Conservation (phyloP, 2,113 vertebrate genomes). For the Ondatra zibethicus region DNA sequence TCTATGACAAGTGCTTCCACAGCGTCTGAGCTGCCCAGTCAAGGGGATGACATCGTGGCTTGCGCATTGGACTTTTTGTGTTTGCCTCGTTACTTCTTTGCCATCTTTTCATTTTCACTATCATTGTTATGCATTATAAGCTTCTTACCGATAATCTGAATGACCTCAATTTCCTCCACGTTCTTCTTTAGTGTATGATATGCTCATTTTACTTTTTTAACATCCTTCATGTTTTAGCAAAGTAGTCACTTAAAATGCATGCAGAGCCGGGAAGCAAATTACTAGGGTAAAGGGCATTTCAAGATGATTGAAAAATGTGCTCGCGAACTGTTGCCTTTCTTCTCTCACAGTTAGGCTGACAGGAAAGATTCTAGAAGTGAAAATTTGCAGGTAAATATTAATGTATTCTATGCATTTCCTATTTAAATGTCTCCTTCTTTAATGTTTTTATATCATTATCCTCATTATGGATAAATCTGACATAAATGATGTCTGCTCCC, state of each 20-base stretch:
- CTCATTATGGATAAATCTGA: neutral
- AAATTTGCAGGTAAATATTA: conserved; percentile 67
- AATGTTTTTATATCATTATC: neutral
- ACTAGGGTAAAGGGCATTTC: conserved; percentile 80
- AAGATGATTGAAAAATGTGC: conserved; percentile 80
- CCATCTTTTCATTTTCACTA: conserved; percentile 70
- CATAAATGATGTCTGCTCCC: conserved; percentile 47
- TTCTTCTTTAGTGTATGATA: conserved; percentile 73
- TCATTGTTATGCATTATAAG: conserved; percentile 73
- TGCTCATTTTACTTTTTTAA: conserved; percentile 84
- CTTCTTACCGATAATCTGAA: conserved; percentile 77
- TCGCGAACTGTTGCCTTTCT: conserved; percentile 69
- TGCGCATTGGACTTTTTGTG: neutral
- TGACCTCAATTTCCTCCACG: conserved; percentile 70
- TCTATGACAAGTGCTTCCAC: conserved; percentile 48
- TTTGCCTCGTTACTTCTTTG: conserved; percentile 47
- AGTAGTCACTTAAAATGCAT: conserved; percentile 82
- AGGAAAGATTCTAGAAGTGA: conserved; percentile 67
- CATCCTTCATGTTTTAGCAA: conserved; percentile 80
- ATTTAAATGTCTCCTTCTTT: conserved; percentile 31
- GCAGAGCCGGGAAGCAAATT: conserved; percentile 81
- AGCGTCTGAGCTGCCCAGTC: neutral
- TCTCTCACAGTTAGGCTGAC: conserved; percentile 69
- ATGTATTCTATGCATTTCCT: neutral
- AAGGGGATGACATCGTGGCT: conserved; percentile 20